Evolutionary conservation across 2,797 vertebrate genomes (phyloP).

Genomic region (Gymnocypris eckloni): DNA sequence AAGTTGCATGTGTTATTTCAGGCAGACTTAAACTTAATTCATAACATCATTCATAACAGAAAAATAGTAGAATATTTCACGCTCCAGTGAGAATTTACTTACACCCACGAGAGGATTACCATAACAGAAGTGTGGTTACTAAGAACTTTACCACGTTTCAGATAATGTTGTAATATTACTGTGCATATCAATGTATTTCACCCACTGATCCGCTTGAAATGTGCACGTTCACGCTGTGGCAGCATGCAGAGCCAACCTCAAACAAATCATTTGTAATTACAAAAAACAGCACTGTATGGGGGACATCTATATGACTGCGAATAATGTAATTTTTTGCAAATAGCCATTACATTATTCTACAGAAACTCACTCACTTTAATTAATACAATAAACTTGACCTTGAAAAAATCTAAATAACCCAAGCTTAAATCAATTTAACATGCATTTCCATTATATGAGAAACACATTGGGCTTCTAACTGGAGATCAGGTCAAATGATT

Average conservation of each 20-base stretch:
- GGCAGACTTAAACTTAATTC: constrained; percentile 11
- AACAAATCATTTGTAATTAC: constrained; percentile 27
- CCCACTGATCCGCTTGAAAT: constrained; percentile 36
- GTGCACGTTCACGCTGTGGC: constrained; percentile 23
- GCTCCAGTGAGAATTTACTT: constrained; percentile 8
- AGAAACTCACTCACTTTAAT: not conserved
- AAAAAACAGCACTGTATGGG: not conserved
- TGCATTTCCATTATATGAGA: constrained; percentile 1
- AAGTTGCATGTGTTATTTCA: not conserved
- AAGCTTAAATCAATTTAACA: constrained; percentile 12
- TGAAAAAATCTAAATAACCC: not conserved
- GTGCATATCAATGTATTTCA: constrained; percentile 42
- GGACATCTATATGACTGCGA: not conserved
- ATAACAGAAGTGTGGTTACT: constrained; percentile 15
- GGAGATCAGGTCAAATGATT: not conserved
- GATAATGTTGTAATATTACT: constrained; percentile 43
- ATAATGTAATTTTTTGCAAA: not conserved
- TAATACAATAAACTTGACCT: not conserved
- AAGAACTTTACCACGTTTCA: constrained; percentile 40
- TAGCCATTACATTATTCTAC: not conserved
- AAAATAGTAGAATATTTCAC: constrained; percentile 18
- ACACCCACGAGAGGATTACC: constrained; percentile 40
- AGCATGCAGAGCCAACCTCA: constrained; percentile 1
- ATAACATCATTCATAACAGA: constrained; percentile 29
- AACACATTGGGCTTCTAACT: not conserved